Evolutionary conservation across 1,140 invertebrate species (phyloP), one percentile per base, ranked within the genome.

Genomic region (Ctenoplectra terminalis): DNA sequence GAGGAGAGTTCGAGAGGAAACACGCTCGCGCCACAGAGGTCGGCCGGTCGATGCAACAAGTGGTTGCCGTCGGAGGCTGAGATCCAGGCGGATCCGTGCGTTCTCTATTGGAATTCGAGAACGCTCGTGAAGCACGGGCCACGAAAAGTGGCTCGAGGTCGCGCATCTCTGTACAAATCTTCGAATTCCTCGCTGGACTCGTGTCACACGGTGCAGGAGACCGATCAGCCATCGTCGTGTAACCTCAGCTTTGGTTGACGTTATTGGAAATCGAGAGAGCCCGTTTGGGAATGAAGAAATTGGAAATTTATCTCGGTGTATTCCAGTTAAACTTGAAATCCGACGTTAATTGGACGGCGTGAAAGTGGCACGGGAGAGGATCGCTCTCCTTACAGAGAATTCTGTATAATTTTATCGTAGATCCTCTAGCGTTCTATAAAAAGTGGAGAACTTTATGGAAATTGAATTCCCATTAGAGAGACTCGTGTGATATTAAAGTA

Each of bases 101-200:
- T 64, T 23, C 26, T 63, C n/a, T n/a, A 46, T 29, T 13, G 64
- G 34, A 26, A 48, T 48, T 9, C 26, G 26, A 48, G 31, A 37
- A 23, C 26, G 20, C n/a, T n/a, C 46, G 26, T 23, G 61, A 63
- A 7, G 26, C 34, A 66, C 37, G 29, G 17, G 1, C 26, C 9
- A 20, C 9, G 56, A 81, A 77, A 87, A 88, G 85, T 87, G 70
- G 78, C 70, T 87, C 85, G 86, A 81, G 86, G 82, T 63, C 74
- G 66, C 13, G 72, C 43, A 60, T 50, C 52, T 67, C 29, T 40
- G 50, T 56, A 78, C 56, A 61, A 73, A 87, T 87, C 77, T 60
- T 75, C 29, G 72, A 82, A 85, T 87, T 88, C 78, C 73, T 81
- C 26, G 52, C n/a, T 46, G 52, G 37, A 37, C 23, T 63, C 72